These are phyloP conservation scores for Gulo gulo DNA, from an alignment of 2,113 vertebrate genomes.

Conservation along the genomic window DNA sequence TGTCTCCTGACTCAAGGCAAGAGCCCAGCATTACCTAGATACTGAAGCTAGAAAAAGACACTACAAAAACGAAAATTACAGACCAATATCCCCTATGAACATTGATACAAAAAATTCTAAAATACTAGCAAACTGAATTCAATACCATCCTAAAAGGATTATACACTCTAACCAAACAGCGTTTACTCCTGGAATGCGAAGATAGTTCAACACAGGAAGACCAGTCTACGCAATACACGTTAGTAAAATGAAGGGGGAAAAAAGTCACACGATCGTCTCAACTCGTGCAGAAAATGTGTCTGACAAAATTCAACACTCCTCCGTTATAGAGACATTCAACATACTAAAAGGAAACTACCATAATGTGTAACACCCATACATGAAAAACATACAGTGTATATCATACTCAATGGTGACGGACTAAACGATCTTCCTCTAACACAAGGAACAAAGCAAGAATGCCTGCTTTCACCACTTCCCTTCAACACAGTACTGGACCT, in stretches of 20 bases:
- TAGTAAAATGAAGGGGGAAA: not conserved
- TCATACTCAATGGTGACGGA: not conserved
- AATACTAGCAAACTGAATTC: not conserved
- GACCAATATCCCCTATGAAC: not conserved
- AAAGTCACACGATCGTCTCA: not conserved
- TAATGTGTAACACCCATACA: not conserved
- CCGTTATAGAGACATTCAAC: not conserved
- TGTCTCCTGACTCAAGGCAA: not conserved
- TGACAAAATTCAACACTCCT: not conserved
- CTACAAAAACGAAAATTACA: not conserved
- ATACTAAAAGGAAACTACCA: not conserved
- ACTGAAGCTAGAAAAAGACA: not conserved
- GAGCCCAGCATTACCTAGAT: not conserved
- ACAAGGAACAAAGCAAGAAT: not conserved
- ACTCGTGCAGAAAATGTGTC: not conserved
- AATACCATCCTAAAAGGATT: not conserved
- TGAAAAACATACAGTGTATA: not conserved
- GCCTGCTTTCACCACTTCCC: not conserved
- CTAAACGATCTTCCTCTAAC: not conserved
- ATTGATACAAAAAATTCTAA: not conserved
- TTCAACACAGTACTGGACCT: not conserved
- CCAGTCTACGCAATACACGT: not conserved
- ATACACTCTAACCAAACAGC: not conserved
- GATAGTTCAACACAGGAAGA: not conserved
- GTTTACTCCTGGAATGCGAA: not conserved